Evolutionary conservation across 2,113 vertebrate genomes (phyloP), one percentile per base, ranked within the genome.

Genomic region (Scopus umbretta): DNA sequence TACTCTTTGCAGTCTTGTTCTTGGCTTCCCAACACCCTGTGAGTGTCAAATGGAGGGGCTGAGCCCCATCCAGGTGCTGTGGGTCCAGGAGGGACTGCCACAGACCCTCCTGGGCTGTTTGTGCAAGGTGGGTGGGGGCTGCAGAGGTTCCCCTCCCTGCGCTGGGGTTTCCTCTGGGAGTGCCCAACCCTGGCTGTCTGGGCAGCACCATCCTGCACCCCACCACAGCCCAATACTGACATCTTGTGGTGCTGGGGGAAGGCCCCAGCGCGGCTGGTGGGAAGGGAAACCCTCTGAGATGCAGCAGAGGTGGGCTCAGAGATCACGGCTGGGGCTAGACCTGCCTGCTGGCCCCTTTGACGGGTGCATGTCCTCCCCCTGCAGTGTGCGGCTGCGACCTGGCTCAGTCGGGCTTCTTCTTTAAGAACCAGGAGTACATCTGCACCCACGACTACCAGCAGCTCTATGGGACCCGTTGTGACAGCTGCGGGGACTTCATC

Each of bases 371-470:
- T 87, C 72, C 68, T 91, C n/a, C 23, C 8, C 78, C 52, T 49
- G 38, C 97, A 99, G 99, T 99, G 96, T 99, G 99, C 15, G 99
- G 99, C 97, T 99, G 99, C 53, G 99, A 99, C 97, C 98, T 99
- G 98, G 99, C 99, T 65, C 98, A 99, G 94, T 99, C 99, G 0
- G 99, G 99, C 72, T 99, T 99, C 98, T 99, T 99, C 98, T 99
- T 99, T 96, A 99, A 99, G 98, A 99, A 99, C 94, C 99, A 99
- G 74, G 99, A 99, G 94, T 99, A 99, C 98, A 99, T 99, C 97
- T 99, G 99, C 95, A 99, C 99, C 20, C 98, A 99, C 3, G 99
- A 99, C 98, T 99, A 99, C 97, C 99, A 99, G 98, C 99, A 99
- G 53, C 98, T 99, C 88, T 99, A 99, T 1, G 99, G 99, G 42